These are phyloP conservation scores for Wiebesia pumilae DNA, from an alignment of 1,140 invertebrate species.

Conservation along the genomic window DNA sequence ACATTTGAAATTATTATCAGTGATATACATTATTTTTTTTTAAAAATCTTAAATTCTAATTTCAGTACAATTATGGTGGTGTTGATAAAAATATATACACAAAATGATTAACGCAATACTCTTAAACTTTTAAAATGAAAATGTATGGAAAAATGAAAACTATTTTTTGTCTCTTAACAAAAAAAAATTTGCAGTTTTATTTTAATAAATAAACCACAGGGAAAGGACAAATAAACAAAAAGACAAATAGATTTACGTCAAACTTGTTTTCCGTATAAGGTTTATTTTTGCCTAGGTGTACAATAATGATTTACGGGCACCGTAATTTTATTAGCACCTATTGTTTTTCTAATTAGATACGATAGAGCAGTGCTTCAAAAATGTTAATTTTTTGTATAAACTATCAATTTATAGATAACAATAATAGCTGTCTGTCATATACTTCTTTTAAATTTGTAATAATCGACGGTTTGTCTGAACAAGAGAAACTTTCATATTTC, in stretches of 20 bases:
- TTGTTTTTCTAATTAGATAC: neutral
- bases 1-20: too few relatives aligned
- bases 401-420: slow-evolving; percentile 33
- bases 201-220: neutral
- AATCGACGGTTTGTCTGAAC: slow-evolving; percentile 26
- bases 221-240: too few relatives aligned
- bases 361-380: slow-evolving; percentile 1
- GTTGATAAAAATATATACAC: too few relatives aligned
- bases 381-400: slow-evolving; percentile 34
- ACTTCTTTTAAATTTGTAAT: slow-evolving; percentile 33
- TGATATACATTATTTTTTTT: too few relatives aligned
- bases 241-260: neutral
- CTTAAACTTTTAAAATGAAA: too few relatives aligned
- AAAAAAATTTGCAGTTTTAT: neutral
- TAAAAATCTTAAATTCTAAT: too few relatives aligned
- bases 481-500: slow-evolving; percentile 36
- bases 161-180: too few relatives aligned
- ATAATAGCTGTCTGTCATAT: slow-evolving; percentile 15
- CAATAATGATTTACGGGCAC: slow-evolving; percentile 43
- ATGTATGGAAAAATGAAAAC: too few relatives aligned
- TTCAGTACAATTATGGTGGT: too few relatives aligned
- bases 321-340: slow-evolving; percentile 23
- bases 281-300: slow-evolving; percentile 46
- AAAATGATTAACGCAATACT: too few relatives aligned
- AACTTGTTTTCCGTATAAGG: neutral